Base-by-base conservation (phyloP, 2,888 invertebrate species). In the Hirtodrosophila cameraria region DNA sequence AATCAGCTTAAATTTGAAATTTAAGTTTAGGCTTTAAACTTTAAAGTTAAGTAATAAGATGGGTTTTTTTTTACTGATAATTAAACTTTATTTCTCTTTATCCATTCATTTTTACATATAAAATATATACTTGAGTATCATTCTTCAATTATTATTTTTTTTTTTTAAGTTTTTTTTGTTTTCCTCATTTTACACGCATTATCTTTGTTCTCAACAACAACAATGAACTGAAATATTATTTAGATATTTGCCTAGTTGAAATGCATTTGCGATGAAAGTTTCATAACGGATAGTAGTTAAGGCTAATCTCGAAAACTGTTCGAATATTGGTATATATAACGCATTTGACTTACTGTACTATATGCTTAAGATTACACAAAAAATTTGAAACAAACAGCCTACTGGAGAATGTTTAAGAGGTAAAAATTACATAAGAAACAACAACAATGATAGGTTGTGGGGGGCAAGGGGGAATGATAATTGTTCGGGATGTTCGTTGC, bases 331-430 rank as follows among this genome's bases (percentile, higher is more conserved):
- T 64, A 66, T 75, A 35, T 75, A 87, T 86, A 87, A 87, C 87
- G 87, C 87, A 88, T 79, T 38, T 60, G 68, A n/a, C 77, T 72
- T 86, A 75, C 55, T 64, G 45, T 82, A 64, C 75, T 75, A 85
- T 45, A 62, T 45, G 59, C 75, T 82, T 77, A 77, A 70, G 69
- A 72, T 69, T 75, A 78, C 50, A 67, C 75, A 82, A 85, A 85
- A 64, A 84, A 72, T 62, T 82, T 83, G 86, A 86, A 86, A 88
- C 88, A 88, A 88, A 86, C 86, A 84, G 84, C 85, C 87, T 71
- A 86, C 66, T 62, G 70, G 60, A 83, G 69, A 85, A 76, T 83
- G 70, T 76, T 72, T 70, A 75, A n/a, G 82, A 86, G 80, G 73
- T 82, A 84, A 83, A 49, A 69, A 69, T 72, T 75, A 68, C 72